Base-by-base conservation (phyloP, 2,113 vertebrate genomes). In the Mesocricetus auratus region DNA sequence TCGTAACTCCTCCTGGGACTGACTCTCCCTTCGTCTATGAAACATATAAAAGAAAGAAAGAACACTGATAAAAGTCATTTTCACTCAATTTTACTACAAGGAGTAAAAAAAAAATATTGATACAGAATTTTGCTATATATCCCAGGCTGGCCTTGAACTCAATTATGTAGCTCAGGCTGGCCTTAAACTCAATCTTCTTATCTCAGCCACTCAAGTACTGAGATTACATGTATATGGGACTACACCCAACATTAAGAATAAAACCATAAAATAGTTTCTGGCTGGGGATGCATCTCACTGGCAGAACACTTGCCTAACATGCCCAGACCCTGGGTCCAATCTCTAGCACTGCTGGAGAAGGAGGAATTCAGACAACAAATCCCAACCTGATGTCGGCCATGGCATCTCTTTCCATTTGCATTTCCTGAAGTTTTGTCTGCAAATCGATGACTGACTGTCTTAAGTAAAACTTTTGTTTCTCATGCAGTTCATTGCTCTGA, bases 311-410 rank as follows among this genome's bases (percentile, higher is more conserved):
- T 58, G n/a, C 9, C n/a, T 56, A 62, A 33, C 26, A 50, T 31
- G 33, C 58, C 9, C 9, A 68, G n/a, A 47, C n/a, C 86, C 66
- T 74, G 56, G 58, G 33, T 11, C 74, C 36, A 13, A 5, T 39
- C 77, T 45, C 77, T 19, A 42, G 56, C 36, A 56, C 17, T 77
- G 33, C 6, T 45, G 60, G 29, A 33, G 33, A 4, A 31, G 45
- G 83, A 58, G 73, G 73, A 62, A 21, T 68, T 91, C 50, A 56
- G 5, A 15, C 31, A 86, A 73, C 0, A 50, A 87, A 89, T 62
- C 42, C 94, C 90, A 95, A 99, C 99, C 99, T 99, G 73, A 98
- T 97, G 62, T 99, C 98, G 85, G 96, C 97, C 94, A 99, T 89
- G 0, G 21, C 90, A 6, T 99, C 98, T 97, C 98, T 98, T 97